These are phyloP conservation scores for Trissonchulus latispiculum DNA, from an alignment of 2,888 invertebrate species.

Conservation along the genomic window DNA sequence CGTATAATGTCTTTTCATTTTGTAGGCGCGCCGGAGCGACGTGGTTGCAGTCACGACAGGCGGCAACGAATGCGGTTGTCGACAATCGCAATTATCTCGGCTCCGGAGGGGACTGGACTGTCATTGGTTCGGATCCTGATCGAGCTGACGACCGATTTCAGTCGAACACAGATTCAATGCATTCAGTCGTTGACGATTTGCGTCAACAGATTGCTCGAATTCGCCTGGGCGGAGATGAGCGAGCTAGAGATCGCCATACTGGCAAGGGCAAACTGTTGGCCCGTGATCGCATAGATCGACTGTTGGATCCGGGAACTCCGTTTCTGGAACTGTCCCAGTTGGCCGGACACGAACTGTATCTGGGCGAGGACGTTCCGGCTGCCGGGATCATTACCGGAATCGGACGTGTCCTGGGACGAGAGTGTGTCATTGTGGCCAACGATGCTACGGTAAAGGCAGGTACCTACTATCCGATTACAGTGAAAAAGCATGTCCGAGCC, in stretches of 20 bases:
- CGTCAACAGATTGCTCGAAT: slow-evolving; percentile 16
- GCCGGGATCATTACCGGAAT: slow-evolving; percentile 49
- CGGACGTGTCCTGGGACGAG: slow-evolving; percentile 42
- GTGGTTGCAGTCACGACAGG: too few species aligned
- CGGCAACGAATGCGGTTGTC: too few species aligned
- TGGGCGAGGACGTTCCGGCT: slow-evolving; percentile 50
- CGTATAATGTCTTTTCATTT: too few species aligned
- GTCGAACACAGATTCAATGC: slow-evolving; percentile 20
- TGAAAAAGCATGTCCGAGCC: slow-evolving; percentile 90
- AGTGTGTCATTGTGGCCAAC: slow-evolving; percentile 85
- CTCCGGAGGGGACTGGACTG: too few species aligned
- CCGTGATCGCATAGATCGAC: slow-evolving; percentile 72
- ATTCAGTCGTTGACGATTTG: slow-evolving; percentile 34
- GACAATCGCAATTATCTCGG: too few species aligned
- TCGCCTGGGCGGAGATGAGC: slow-evolving; percentile 28
- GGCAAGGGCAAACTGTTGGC: slow-evolving; percentile 79
- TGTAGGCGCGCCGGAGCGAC: too few species aligned
- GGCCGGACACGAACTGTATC: slow-evolving; percentile 55
- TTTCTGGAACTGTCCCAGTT: slow-evolving; percentile 58
- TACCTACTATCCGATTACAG: slow-evolving; percentile 88
- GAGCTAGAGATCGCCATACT: slow-evolving; percentile 44
- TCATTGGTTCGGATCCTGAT: slow-evolving; percentile 13
- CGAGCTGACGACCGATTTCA: slow-evolving; percentile 3
- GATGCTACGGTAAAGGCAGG: slow-evolving; percentile 97
- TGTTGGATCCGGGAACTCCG: slow-evolving; percentile 65